A percentile compares a stretch with the other conserved stretches of the same genome.
Evolutionary conservation across 2,113 vertebrate genomes (phyloP).

Genomic region (Ia io): DNA sequence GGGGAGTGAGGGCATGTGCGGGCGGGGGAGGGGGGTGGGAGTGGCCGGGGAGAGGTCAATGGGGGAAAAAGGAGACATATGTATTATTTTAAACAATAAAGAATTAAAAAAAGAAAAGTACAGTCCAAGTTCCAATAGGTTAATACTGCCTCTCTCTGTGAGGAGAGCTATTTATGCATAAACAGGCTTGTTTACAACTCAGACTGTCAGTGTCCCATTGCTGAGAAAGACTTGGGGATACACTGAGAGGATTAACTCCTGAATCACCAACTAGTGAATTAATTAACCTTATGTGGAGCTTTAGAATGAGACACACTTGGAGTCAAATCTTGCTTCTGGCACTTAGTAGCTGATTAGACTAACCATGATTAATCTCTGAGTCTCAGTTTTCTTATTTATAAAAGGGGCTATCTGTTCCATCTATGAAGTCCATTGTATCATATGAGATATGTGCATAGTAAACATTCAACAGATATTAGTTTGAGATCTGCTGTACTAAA

Average conservation of each 20-base stretch:
- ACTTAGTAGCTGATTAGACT: not conserved
- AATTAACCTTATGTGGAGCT: not conserved
- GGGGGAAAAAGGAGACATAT: no score
- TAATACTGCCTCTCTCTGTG: not conserved
- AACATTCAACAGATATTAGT: not conserved
- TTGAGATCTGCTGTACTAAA: not conserved
- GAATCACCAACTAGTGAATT: not conserved
- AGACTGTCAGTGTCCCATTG: not conserved
- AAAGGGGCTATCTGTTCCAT: not conserved
- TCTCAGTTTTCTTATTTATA: conserved; percentile 1
- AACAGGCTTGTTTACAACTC: not conserved
- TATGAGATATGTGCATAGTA: not conserved
- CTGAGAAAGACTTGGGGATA: not conserved
- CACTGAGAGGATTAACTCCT: not conserved
- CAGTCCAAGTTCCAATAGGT: not conserved
- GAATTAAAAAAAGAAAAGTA: not conserved
- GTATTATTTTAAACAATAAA: no score
- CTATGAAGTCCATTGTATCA: not conserved
- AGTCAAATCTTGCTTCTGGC: not conserved
- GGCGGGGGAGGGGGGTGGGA: no score
- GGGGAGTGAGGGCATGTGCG: no score
- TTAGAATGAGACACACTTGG: not conserved
- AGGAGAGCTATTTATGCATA: not conserved
- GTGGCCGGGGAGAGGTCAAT: no score
- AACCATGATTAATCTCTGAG: not conserved